Evolutionary conservation across 2,888 invertebrate species (phyloP), one percentile per base, ranked within the genome.

Genomic region (Stenodema calcarata): DNA sequence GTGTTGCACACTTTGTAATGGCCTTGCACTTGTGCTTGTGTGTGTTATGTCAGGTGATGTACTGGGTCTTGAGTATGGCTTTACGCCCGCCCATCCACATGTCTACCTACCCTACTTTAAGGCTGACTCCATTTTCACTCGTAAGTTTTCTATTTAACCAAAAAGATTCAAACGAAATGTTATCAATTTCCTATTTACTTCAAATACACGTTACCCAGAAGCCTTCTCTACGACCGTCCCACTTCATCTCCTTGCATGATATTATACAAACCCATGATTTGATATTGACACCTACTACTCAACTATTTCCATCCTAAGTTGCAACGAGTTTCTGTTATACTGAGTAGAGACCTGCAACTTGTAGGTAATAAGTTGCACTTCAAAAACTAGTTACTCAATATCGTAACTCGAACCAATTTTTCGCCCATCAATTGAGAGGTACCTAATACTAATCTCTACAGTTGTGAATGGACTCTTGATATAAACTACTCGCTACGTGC

Each of bases 91-190:
- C 92, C 94, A 95, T 92, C 95, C 94, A 92, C 95, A 95, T 92
- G 94, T 95, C 93, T 95, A 95, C 92, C 94, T 95, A 92, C 95
- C 95, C 91, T 95, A 94, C 94, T 93, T 93, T 91, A 95, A 95
- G 93, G 95, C 95, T 92, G 94, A 95, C 92, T 94, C 94, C 92
- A 93, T 94, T 92, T 93, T 94, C 91, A 94, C 94, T 92, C 94
- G 95, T 95, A 95, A 95, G 95, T 88, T 70, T 73, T 69, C 42
- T 54, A 80, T 50, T 30, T 28, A 79, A 42, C 23, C 18, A 11
- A 27, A 16, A 83, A 62, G 35, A 41, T 83, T 62, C 18, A 7
- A 50, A 69, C 41, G 69, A 62, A 83, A 62, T 11, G 0, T 50
- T 62, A 7, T 62, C 27, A 9, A 9, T 62, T 62, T 23, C 3